Base-by-base conservation (phyloP, 2,113 vertebrate species). In the Falco punctatus region DNA sequence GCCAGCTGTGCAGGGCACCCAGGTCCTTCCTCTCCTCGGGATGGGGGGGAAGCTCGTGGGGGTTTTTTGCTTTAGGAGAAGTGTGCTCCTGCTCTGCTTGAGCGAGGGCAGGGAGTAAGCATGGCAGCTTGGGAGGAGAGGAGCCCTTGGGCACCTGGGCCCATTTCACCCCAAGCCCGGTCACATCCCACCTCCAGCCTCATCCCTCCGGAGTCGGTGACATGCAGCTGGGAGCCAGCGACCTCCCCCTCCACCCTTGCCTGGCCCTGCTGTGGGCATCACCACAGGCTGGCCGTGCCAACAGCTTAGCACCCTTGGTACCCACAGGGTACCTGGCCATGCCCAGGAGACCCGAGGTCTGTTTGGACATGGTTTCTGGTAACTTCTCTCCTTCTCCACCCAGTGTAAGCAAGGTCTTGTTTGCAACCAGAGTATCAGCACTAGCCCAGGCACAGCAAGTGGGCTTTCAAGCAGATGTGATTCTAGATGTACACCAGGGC, bases 111-210 rank as follows among this genome's bases (percentile, higher is more conserved):
- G 92, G 73, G 93, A 91, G 78, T 84, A 94, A 93, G 80, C 90
- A 89, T 92, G 96, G 95, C 32, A 87, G 95, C 81, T 79, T 91
- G 80, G 97, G 95, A 95, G 86, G 64, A 92, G 88, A 94, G 72
- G 40, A 61, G 77, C 84, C 96, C 80, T 92, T 9, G 67, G 92
- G 95, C 91, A 96, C 93, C 71, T 81, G 88, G 75, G 94, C 88
- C 90, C 91, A 91, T 95, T 93, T 94, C 94, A 92, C 92, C 96
- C 96, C 48, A 55, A 98, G 97, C 96, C 96, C 4, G 26, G 88
- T 93, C 96, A 96, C 86, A 94, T 84, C 91, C 61, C 96, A 96
- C 75, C 69, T 95, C 87, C 87, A 88, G 59, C 81, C 79, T 95
- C 88, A 87, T 93, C 69, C 54, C 49, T 88, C 42, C n/a, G 1